Evolutionary conservation across 1,140 invertebrate genomes (phyloP), one percentile per base, ranked within the genome.

Genomic region (Brachystomella parvula): DNA sequence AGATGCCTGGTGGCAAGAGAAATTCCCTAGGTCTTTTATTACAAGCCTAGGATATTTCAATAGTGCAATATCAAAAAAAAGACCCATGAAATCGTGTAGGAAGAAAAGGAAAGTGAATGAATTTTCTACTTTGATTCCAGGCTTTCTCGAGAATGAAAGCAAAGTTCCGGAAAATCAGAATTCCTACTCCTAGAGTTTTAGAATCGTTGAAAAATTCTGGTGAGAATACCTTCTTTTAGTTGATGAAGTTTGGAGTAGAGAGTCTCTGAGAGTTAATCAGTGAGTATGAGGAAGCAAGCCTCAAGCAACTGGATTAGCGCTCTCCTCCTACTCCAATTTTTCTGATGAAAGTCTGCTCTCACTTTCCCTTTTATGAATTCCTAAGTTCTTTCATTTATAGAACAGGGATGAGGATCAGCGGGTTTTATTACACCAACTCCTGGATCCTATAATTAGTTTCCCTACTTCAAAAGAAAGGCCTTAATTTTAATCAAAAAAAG

Each of bases 401-500:
- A 26, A 24, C 15, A 24, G 12, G 49, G 49, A 53, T 39, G 19
- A 6, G 35, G 35, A 39, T 39, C 6, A 39, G 19, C 35, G 35
- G 35, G 19, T 39, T 39, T 19, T 39, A 19, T 39, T 39, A 6
- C 35, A 39, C 6, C 12, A 26, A 53, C 24, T 26, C 49, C 24
- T 24, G 21, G 49, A 17, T 24, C 24, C 49, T 53, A 53, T 53
- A 53, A 53, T 53, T 53, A 53, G 49, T 53, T 53, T 53, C 49
- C 24, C 24, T 39, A 39, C 49, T 53, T 53, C 49, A 53, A 53
- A 53, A 9, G 49, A 24, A 53, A 53, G 3, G 49, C 6, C 21
- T 53, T 53, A 53, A 53, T 53, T 53, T 53, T 15, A 53, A 53
- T 53, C 49, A 53, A 53, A 26, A 26, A 26, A 53, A 9, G 9